Percentiles rank a stretch among this genome's conserved stretches.
Conservation (phyloP, 2,888 invertebrate genomes). For the Apeira syringaria region DNA sequence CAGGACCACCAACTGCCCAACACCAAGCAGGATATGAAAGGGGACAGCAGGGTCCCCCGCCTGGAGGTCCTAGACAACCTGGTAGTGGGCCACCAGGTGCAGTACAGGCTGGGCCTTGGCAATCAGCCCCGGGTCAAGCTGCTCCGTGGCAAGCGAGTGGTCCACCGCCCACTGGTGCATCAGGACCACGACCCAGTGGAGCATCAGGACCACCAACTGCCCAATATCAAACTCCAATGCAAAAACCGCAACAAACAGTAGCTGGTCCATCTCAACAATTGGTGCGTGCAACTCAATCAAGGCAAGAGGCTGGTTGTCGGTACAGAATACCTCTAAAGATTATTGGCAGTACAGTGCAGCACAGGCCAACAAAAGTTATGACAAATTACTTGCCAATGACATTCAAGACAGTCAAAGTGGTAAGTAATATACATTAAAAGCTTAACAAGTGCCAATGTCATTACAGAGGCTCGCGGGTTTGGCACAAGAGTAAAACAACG, state of each 20-base stretch:
- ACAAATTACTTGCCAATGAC: slow-evolving; percentile 87
- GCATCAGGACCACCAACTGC: neutral
- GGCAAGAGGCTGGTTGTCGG: slow-evolving; percentile 29
- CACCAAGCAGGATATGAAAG: neutral
- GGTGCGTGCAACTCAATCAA: slow-evolving; percentile 1
- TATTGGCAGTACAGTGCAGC: slow-evolving; percentile 54
- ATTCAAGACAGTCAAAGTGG: slow-evolving; percentile 69
- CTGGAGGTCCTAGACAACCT: neutral
- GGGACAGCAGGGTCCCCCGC: neutral
- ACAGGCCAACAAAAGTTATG: slow-evolving; percentile 58
- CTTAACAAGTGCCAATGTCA: no score
- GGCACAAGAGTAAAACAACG: no score
- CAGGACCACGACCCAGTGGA: neutral
- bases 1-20: neutral
- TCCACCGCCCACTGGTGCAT: no score
- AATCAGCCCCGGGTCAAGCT: neutral
- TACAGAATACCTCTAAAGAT: slow-evolving; percentile 58
- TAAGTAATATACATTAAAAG: no score
- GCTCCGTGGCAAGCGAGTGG: neutral
- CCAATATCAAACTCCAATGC: no score
- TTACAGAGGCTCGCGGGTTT: no score
- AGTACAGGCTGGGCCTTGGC: neutral
- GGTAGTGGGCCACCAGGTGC: neutral
- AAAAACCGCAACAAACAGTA: neutral
- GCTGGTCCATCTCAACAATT: neutral